A percentile compares a stretch with the other conserved stretches of the same genome.
phyloP scores from a whole-genome alignment of 2,888 invertebrate genomes.

The Thymelicus sylvestris region DNA sequence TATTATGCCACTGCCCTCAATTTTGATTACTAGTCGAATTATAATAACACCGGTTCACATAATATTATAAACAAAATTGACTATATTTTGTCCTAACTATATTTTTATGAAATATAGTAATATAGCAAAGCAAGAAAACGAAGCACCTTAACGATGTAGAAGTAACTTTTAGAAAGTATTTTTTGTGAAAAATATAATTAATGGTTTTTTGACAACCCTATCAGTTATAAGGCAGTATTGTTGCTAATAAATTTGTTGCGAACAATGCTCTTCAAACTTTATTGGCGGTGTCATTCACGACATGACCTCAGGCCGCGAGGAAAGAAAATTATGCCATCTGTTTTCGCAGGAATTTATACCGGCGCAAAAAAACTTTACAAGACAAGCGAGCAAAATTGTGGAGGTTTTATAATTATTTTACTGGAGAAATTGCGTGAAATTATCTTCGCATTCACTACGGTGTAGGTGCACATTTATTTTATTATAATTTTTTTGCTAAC shows the following conservation, averaged over 20 bases:
- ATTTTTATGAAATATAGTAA: too few species aligned
- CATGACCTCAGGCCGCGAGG: conserved; percentile 45
- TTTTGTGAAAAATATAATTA: background rate
- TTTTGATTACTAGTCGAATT: background rate
- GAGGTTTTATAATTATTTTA: conserved; percentile 5
- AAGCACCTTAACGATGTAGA: too few species aligned
- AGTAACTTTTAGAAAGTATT: too few species aligned
- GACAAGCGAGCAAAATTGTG: background rate
- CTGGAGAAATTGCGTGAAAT: conserved; percentile 4
- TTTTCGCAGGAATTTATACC: conserved; percentile 36
- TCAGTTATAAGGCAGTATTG: conserved; percentile 51
- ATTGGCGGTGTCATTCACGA: conserved; percentile 48
- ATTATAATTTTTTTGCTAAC: background rate
- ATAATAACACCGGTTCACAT: background rate
- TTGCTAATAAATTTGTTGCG: conserved; percentile 52
- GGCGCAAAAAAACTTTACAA: conserved; percentile 20
- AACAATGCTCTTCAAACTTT: conserved; percentile 46
- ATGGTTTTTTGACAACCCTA: conserved; percentile 11
- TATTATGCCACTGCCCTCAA: background rate
- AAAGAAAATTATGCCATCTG: conserved; percentile 46
- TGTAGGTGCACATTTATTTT: background rate
- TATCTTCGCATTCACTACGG: background rate
- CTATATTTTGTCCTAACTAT: too few species aligned
- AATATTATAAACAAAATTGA: too few species aligned
- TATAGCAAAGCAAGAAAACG: too few species aligned